Evolutionary conservation across 2,113 vertebrate genomes (phyloP).

Genomic region (Amblyopsis rosae): DNA sequence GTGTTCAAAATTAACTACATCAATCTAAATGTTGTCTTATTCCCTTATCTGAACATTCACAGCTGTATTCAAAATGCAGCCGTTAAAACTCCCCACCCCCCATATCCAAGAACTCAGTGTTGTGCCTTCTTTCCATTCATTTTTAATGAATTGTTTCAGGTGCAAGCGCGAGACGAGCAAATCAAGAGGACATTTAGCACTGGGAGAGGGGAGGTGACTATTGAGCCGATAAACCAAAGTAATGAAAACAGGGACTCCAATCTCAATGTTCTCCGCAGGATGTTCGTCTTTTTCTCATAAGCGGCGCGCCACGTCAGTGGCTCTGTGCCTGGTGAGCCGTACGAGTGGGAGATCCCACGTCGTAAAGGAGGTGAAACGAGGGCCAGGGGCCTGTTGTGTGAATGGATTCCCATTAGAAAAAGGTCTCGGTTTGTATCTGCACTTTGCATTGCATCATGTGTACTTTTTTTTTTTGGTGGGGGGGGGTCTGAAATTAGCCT

Average conservation of each 20-base stretch:
- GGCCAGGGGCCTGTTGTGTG: constrained; percentile 51
- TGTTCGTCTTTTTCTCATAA: constrained; percentile 94
- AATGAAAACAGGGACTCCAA: constrained; percentile 86
- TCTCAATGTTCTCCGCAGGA: constrained; percentile 83
- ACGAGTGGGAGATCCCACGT: constrained; percentile 81
- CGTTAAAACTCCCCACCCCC: constrained; percentile 10
- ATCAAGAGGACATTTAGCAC: constrained; percentile 79
- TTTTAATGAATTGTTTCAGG: constrained; percentile 79
- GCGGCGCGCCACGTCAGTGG: constrained; percentile 80
- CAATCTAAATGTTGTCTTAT: not conserved
- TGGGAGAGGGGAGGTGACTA: constrained; percentile 83
- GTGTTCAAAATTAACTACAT: not conserved
- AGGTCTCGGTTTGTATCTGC: constrained; percentile 31
- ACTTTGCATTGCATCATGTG: constrained; percentile 28
- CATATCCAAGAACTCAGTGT: constrained; percentile 42
- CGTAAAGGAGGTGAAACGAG: constrained; percentile 77
- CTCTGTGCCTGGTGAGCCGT: constrained; percentile 82
- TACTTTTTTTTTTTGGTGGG: constrained; percentile 38
- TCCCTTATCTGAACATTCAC: constrained; percentile 4
- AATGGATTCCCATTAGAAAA: constrained; percentile 38
- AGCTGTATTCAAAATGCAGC: constrained; percentile 29
- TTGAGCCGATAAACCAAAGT: constrained; percentile 83
- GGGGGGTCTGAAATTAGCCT: constrained; percentile 56
- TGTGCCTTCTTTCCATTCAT: constrained; percentile 68
- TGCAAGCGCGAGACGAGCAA: constrained; percentile 61